These are phyloP conservation scores for Elaeidobius kamerunicus DNA, from an alignment of 2,888 invertebrate genomes.

Conservation along the genomic window DNA sequence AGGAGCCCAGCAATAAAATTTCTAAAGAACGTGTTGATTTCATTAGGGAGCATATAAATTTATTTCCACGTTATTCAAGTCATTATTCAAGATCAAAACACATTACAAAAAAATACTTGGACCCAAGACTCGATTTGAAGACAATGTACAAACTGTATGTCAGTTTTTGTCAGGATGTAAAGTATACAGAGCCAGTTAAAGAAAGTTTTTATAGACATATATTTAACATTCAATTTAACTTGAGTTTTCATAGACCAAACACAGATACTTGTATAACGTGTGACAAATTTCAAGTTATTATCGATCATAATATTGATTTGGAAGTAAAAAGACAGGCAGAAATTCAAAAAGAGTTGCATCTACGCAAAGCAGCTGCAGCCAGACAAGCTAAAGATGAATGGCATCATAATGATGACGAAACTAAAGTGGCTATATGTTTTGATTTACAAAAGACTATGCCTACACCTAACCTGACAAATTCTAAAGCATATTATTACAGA, in stretches of 20 bases:
- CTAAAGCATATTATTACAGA: conserved; percentile 31
- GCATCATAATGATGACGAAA: background rate
- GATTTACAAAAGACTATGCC: conserved; percentile 34
- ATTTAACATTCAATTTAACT: conserved; percentile 1
- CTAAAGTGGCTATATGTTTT: conserved; percentile 30
- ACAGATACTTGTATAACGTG: conserved; percentile 5
- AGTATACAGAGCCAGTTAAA: conserved; percentile 2
- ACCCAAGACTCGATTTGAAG: conserved; percentile 4
- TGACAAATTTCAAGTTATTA: conserved; percentile 5
- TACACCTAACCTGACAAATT: conserved; percentile 27
- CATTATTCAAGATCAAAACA: conserved; percentile 4
- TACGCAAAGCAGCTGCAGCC: background rate
- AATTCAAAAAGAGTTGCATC: conserved; percentile 6
- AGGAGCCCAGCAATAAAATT: conserved; percentile 8
- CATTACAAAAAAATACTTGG: background rate
- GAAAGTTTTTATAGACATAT: conserved; percentile 7
- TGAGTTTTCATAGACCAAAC: conserved; percentile 7
- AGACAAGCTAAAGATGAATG: conserved; percentile 3
- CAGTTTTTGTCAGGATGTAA: conserved; percentile 7
- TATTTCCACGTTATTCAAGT: conserved; percentile 11
- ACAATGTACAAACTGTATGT: conserved; percentile 5
- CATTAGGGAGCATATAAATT: conserved; percentile 7
- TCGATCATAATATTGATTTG: background rate
- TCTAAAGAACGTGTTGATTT: conserved; percentile 11
- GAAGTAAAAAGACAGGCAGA: conserved; percentile 3